Percentiles rank a stretch among this genome's conserved stretches.
Evolutionary conservation across 1,140 invertebrate species (phyloP).

Genomic region (Leptinotarsa texana): DNA sequence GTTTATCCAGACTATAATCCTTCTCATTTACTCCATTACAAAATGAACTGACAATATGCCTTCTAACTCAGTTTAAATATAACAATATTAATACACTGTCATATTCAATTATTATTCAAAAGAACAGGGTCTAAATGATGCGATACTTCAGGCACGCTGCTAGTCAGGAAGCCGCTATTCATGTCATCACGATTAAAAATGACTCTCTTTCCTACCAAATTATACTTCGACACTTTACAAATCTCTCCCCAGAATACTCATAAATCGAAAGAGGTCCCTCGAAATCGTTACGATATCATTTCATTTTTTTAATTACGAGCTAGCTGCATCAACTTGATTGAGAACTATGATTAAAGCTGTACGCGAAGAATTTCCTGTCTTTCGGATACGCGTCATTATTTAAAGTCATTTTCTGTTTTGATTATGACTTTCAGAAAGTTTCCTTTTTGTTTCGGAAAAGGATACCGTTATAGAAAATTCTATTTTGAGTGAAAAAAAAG

Average conservation of each 20-base stretch:
- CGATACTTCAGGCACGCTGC: slow-evolving; percentile 42
- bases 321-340: slow-evolving; percentile 6
- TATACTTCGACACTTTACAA: slow-evolving; percentile 52
- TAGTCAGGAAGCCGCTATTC: slow-evolving; percentile 43
- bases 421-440: not conserved
- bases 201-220: slow-evolving; percentile 47
- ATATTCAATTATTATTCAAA: slow-evolving; percentile 46
- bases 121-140: slow-evolving; percentile 40
- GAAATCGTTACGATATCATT: slow-evolving; percentile 14
- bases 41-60: slow-evolving; percentile 41
- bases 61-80: slow-evolving; percentile 36
- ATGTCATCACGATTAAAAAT: slow-evolving; percentile 50
- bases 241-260: slow-evolving; percentile 45
- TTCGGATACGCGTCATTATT: not conserved
- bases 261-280: slow-evolving; percentile 37
- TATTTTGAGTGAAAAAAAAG: not conserved
- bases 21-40: slow-evolving; percentile 10
- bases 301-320: slow-evolving; percentile 8
- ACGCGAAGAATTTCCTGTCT: not conserved
- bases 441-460: not conserved
- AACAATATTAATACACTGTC: slow-evolving; percentile 43
- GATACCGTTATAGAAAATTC: too few species aligned
- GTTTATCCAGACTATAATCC: not conserved
- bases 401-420: not conserved
- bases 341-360: slow-evolving; percentile 5